phyloP scores from a whole-genome alignment of 2,797 vertebrate genomes.

The Basileuterus tristriatus region DNA sequence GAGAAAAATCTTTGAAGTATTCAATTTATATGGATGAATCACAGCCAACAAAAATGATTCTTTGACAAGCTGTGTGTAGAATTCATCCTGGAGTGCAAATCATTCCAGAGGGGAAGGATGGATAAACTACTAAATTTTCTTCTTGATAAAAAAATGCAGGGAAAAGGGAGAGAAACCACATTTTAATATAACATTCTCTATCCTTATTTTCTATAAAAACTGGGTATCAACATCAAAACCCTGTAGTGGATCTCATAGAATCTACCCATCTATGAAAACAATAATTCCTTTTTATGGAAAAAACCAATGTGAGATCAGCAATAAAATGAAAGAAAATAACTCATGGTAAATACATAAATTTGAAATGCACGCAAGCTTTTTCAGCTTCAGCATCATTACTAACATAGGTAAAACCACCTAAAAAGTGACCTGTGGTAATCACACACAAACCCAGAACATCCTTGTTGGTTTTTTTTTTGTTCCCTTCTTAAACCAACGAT shows the following conservation, averaged over 20 bases:
- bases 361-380: neutral
- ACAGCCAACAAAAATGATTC: neutral
- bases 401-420: neutral
- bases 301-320: neutral
- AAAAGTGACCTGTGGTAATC: neutral
- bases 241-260: neutral
- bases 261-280: neutral
- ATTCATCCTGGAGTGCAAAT: constrained; percentile 9
- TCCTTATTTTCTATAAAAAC: neutral
- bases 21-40: constrained; percentile 18
- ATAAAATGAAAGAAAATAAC: neutral
- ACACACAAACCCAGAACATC: neutral
- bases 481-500: neutral
- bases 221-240: neutral
- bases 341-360: neutral
- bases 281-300: neutral
- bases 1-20: constrained; percentile 32
- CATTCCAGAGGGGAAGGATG: neutral
- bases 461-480: neutral
- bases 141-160: neutral
- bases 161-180: neutral
- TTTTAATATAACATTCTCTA: neutral
- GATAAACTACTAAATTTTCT: neutral
- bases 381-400: neutral
- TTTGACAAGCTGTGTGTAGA: neutral